A percentile compares a stretch with the other conserved stretches of the same genome.
phyloP scores from a whole-genome alignment of 2,888 invertebrate genomes.

The Oxyteleia sp. region DNA sequence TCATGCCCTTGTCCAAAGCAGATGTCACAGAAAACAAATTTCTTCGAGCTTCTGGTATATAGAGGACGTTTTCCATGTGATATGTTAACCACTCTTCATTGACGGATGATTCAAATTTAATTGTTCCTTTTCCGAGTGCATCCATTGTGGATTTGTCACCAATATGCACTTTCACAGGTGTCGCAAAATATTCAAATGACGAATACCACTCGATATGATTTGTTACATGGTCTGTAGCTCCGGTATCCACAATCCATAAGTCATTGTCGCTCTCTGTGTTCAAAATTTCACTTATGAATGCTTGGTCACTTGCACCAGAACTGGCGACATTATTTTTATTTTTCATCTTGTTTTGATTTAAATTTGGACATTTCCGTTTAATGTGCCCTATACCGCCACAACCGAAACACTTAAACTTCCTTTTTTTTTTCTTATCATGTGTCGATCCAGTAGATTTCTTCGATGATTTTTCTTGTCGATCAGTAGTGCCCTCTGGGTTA shows the following conservation, averaged over 20 bases:
- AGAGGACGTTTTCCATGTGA: conserved; percentile 46
- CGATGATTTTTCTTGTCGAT: too few species aligned
- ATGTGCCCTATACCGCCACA: conserved; percentile 18
- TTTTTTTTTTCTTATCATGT: not conserved
- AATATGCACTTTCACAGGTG: conserved; percentile 41
- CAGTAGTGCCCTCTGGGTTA: too few species aligned
- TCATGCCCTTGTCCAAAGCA: conserved; percentile 44
- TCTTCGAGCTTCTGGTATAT: conserved; percentile 45
- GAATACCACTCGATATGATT: conserved; percentile 48
- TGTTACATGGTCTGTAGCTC: conserved; percentile 58
- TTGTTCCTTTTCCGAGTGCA: conserved; percentile 61
- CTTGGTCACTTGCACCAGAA: conserved; percentile 40
- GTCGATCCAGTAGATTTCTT: too few species aligned
- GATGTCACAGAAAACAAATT: conserved; percentile 52
- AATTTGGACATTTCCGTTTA: conserved; percentile 13
- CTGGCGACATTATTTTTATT: not conserved
- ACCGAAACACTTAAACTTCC: conserved; percentile 8
- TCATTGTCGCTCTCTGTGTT: conserved; percentile 31
- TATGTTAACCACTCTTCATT: conserved; percentile 23
- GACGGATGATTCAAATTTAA: conserved; percentile 35
- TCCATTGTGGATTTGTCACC: conserved; percentile 54
- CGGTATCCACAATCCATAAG: conserved; percentile 57
- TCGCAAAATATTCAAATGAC: conserved; percentile 23
- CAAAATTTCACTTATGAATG: conserved; percentile 48
- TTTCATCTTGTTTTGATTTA: not conserved